A percentile compares a stretch with the other conserved stretches of the same genome.
phyloP scores from a whole-genome alignment of 2,888 invertebrate genomes.

The Merodon equestris region DNA sequence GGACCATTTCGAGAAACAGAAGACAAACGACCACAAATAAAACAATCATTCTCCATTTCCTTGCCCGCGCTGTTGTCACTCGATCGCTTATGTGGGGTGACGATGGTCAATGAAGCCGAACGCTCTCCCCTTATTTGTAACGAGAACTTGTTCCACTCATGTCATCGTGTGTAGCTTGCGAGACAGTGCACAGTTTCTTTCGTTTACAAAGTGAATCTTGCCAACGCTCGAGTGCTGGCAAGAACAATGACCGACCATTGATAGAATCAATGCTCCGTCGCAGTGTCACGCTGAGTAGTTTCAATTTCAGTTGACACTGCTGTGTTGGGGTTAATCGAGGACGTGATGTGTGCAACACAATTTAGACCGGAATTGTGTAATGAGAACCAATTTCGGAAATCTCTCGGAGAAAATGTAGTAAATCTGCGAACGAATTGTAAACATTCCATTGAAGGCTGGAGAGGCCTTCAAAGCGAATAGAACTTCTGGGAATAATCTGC shows the following conservation, averaged over 20 bases:
- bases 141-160: too few species aligned
- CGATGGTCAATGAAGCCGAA: conserved; percentile 59
- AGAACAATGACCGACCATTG: conserved; percentile 64
- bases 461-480: too few species aligned
- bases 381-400: conserved; percentile 20
- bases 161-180: too few species aligned
- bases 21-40: too few species aligned
- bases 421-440: too few species aligned
- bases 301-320: conserved; percentile 65
- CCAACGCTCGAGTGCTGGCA: neutral
- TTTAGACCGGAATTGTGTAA: conserved; percentile 36
- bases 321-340: conserved; percentile 26
- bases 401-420: too few species aligned
- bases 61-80: neutral
- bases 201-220: too few species aligned
- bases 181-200: too few species aligned
- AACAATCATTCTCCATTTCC: too few species aligned
- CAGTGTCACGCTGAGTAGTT: conserved; percentile 55
- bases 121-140: conserved; percentile 36
- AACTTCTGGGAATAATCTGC: too few species aligned
- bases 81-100: neutral
- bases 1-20: conserved; percentile 2
- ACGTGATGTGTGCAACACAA: conserved; percentile 15
- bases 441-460: too few species aligned
- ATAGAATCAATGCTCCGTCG: conserved; percentile 48